phyloP scores from a whole-genome alignment of 2,797 vertebrate genomes.

The Borostomias antarcticus region DNA sequence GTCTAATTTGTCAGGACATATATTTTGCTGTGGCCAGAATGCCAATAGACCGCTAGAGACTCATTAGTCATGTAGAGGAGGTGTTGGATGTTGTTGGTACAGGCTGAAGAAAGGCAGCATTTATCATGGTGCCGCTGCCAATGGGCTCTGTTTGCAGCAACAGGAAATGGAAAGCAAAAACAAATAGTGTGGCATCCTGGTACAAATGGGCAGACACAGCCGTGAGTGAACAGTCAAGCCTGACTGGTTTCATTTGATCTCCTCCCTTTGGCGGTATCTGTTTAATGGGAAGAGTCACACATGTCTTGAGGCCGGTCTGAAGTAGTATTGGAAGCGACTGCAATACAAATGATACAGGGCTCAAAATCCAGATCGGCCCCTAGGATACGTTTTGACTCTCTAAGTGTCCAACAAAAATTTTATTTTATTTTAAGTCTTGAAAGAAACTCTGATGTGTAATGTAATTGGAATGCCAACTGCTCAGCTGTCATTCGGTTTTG shows the following conservation, averaged over 20 bases:
- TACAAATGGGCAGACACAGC: slow-evolving; percentile 14
- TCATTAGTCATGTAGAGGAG: slow-evolving; percentile 4
- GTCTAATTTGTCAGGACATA: not conserved
- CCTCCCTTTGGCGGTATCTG: not conserved
- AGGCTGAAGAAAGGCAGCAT: slow-evolving; percentile 24
- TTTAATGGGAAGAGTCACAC: not conserved
- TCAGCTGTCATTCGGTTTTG: no score
- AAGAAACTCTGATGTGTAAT: no score
- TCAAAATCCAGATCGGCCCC: not conserved
- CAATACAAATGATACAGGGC: not conserved
- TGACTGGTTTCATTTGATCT: slow-evolving; percentile 13
- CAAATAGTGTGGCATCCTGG: slow-evolving; percentile 9
- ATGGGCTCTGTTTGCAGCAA: slow-evolving; percentile 23
- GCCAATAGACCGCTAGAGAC: not conserved
- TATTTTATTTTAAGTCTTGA: not conserved
- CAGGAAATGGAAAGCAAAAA: slow-evolving; percentile 18
- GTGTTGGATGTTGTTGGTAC: slow-evolving; percentile 11
- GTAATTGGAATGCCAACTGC: no score
- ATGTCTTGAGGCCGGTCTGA: not conserved
- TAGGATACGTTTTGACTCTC: not conserved
- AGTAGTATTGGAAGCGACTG: not conserved
- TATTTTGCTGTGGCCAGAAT: not conserved
- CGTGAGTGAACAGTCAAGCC: not conserved
- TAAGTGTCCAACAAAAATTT: not conserved
- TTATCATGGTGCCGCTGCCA: slow-evolving; percentile 26